Evolutionary conservation across 2,888 invertebrate genomes (phyloP).

Genomic region (Helleia helle): DNA sequence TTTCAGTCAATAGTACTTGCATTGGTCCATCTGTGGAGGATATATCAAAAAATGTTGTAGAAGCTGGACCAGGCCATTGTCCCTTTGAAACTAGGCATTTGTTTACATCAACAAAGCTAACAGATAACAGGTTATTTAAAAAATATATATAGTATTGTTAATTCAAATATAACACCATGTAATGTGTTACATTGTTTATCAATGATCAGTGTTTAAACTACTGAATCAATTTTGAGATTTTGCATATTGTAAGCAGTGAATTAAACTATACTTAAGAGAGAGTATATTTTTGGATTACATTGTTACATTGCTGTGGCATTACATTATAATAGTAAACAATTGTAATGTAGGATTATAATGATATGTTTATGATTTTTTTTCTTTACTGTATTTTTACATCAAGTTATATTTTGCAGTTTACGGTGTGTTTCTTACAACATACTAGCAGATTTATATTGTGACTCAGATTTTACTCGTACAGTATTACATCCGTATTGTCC

Average conservation of each 20-base stretch:
- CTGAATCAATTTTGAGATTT: too few species aligned
- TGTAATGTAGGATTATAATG: too few species aligned
- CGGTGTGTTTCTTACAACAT: constrained; percentile 92
- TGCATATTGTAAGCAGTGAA: too few species aligned
- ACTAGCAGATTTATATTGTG: constrained; percentile 92
- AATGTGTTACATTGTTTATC: too few species aligned
- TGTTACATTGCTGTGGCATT: too few species aligned
- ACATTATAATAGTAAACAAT: too few species aligned
- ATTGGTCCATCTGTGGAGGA: constrained; percentile 77
- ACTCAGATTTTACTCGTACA: constrained; percentile 83
- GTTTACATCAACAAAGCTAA: constrained; percentile 76
- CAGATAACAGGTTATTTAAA: constrained; percentile 67
- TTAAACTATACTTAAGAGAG: too few species aligned
- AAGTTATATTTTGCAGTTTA: constrained; percentile 78
- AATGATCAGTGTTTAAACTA: too few species aligned
- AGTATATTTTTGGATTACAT: too few species aligned
- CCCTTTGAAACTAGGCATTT: constrained; percentile 87
- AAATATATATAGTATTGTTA: background rate
- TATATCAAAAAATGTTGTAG: constrained; percentile 74
- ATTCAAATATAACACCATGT: too few species aligned
- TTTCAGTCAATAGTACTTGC: constrained; percentile 20
- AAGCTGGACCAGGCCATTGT: constrained; percentile 84
- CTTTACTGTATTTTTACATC: too few species aligned
- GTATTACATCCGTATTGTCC: constrained; percentile 90
- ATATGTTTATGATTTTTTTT: too few species aligned